Conservation (phyloP, 2,888 invertebrate species). For the Platycnemis pennipes region DNA sequence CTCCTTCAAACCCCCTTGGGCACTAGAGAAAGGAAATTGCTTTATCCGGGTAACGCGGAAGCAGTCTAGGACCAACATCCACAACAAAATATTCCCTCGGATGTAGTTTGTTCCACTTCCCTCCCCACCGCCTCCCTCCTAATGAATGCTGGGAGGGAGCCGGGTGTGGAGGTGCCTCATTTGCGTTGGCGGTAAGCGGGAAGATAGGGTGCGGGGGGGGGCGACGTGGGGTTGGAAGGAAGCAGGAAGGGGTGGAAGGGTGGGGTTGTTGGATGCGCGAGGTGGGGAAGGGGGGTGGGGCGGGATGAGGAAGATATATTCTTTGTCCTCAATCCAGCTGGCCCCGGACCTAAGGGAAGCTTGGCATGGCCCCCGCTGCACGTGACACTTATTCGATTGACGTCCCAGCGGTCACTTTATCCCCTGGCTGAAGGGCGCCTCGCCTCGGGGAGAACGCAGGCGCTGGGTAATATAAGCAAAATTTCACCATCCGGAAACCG, state of each 20-base stretch:
- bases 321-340: conserved; percentile 38
- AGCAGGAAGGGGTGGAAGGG: not conserved
- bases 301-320: not conserved
- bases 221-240: not conserved
- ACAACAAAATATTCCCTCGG: not conserved
- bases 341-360: not conserved
- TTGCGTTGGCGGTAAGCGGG: not conserved
- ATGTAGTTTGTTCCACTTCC: not conserved
- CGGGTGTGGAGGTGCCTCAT: not conserved
- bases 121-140: not conserved
- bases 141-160: not conserved
- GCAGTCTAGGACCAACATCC: not conserved
- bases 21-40: not conserved
- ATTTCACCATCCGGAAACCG: conserved; percentile 9
- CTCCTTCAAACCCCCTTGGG: no score
- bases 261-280: no score
- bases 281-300: not conserved
- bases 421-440: not conserved
- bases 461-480: not conserved
- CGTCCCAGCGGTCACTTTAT: conserved; percentile 43
- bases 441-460: not conserved
- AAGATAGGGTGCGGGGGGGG: not conserved
- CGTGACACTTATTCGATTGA: conserved; percentile 40
- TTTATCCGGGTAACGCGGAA: not conserved
- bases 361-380: conserved; percentile 31